These are phyloP conservation scores for Drosophila quinaria DNA, from an alignment of 2,888 invertebrate genomes.

Conservation along the genomic window DNA sequence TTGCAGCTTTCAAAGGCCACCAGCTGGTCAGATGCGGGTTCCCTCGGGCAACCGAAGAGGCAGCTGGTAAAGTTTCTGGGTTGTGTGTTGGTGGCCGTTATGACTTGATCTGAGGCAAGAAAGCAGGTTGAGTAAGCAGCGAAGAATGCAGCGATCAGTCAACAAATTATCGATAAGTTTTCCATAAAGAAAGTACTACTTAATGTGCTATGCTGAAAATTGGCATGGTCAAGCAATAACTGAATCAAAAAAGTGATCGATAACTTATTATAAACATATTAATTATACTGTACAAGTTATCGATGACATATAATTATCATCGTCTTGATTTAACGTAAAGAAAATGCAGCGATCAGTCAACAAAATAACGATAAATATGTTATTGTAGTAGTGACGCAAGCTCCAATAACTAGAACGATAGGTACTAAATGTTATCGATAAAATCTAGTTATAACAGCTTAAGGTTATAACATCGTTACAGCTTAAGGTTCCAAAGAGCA, in stretches of 20 bases:
- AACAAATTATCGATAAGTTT: conserved; percentile 1
- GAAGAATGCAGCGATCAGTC: conserved; percentile 1
- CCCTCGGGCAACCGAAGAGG: conserved; percentile 4
- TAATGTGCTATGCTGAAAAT: too few relatives aligned
- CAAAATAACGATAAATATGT: too few relatives aligned
- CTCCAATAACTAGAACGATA: not conserved
- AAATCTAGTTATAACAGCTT: not conserved
- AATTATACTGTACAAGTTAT: too few relatives aligned
- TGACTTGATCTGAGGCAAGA: not conserved
- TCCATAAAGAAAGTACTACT: not conserved
- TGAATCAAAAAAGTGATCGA: too few relatives aligned
- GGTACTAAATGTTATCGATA: not conserved
- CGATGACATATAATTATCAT: too few relatives aligned
- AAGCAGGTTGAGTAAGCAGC: conserved; percentile 24
- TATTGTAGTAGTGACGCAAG: too few relatives aligned
- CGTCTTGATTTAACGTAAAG: too few relatives aligned
- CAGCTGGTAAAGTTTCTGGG: conserved; percentile 15
- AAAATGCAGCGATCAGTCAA: too few relatives aligned
- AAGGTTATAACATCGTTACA: not conserved
- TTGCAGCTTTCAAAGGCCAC: conserved; percentile 52
- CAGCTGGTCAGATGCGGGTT: conserved; percentile 54
- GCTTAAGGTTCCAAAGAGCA: not conserved
- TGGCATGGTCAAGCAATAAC: too few relatives aligned
- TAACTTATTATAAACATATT: too few relatives aligned
- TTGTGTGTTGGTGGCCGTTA: conserved; percentile 25